Base-by-base conservation (phyloP, 2,888 invertebrate genomes). In the Mythimna lalbum region DNA sequence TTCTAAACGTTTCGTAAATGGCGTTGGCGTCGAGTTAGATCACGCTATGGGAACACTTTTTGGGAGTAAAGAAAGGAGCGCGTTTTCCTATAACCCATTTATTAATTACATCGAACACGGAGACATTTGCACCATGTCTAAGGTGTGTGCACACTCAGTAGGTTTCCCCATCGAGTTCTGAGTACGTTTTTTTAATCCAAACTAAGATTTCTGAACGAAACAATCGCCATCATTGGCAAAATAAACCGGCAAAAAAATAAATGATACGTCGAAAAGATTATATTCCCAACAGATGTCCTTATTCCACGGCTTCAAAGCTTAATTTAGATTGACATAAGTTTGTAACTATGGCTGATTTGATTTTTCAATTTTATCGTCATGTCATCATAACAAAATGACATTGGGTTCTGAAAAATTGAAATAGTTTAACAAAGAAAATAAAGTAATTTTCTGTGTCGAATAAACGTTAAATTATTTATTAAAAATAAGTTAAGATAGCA, bases 271-370 rank as follows among this genome's bases (percentile, higher is more conserved):
- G 0, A 4, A 27, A 0, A 2, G 3, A 17, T 0, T 21, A 1
- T 0, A n/a, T 12, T 4, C 21, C 1, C 17, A 36, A 17, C 12
- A 5, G 7, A 23, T 19, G 43, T 7, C 10, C 12, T 56, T 63
- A 55, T 0, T 0, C 0, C 0, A 0, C 0, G 0, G 0, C 0
- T 0, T 0, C 50, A 61, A 50, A 47, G 55, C 14, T 64, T 1
- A 64, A 60, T 60, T 50, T 59, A 7, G 23, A 52, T 43, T 61
- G 19, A 10, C 12, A 14, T 9, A 1, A 23, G 0, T 19, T 10
- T 12, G 7, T 1, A 19, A 12, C 0, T 50, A 43, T 4, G 4
- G 1, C 7, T 39, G 1, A 0, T 31, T 10, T 3, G 7, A 27
- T 21, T 60, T 53, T 49, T 9, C 0, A 43, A 59, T 62, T 65